phyloP scores from a whole-genome alignment of 2,888 invertebrate species.

The Myopa testacea region DNA sequence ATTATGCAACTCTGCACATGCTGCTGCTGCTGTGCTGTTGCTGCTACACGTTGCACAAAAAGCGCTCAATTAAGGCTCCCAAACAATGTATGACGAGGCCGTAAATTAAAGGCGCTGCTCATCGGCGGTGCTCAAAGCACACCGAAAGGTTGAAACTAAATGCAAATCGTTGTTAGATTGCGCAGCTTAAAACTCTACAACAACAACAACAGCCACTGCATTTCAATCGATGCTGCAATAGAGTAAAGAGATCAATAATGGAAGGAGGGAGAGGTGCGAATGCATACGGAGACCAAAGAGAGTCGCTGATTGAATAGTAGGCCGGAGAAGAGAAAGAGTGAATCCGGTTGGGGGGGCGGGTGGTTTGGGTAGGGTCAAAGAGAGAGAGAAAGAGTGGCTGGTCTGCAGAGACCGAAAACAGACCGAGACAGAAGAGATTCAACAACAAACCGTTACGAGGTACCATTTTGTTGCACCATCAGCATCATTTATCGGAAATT shows the following conservation, averaged over 20 bases:
- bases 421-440: neutral
- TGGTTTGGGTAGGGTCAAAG: too few species aligned
- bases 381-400: neutral
- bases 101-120: conserved; percentile 32
- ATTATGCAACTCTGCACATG: conserved; percentile 17
- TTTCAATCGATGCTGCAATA: conserved; percentile 16
- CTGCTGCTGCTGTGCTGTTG: neutral
- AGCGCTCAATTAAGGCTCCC: conserved; percentile 8
- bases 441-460: neutral
- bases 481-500: neutral
- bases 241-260: neutral
- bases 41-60: conserved; percentile 26
- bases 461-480: conserved; percentile 31
- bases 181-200: conserved; percentile 10
- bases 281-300: neutral
- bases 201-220: neutral
- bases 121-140: conserved; percentile 7
- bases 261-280: neutral
- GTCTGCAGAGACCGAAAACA: neutral
- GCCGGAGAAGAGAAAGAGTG: neutral
- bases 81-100: conserved; percentile 23
- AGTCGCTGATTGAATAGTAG: neutral
- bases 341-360: too few species aligned
- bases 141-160: conserved; percentile 21
- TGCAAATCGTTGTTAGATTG: conserved; percentile 19